Conservation (phyloP, 1,140 invertebrate genomes). For the Leptopilina boulardi region DNA sequence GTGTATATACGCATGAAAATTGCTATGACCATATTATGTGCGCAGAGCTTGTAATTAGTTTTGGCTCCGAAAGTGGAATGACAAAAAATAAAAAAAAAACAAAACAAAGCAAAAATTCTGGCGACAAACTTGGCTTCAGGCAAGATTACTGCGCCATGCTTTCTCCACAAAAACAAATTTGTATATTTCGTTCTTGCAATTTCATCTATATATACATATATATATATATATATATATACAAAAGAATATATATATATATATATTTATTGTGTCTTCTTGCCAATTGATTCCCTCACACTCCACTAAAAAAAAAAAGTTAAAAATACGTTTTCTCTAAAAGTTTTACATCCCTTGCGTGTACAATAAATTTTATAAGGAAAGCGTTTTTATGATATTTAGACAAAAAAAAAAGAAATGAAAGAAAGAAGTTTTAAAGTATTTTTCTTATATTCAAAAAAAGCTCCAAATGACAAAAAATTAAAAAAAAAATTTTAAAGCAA, state of each 20-base stretch:
- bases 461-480: no score
- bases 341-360: no score
- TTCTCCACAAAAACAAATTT: neutral
- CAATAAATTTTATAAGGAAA: no score
- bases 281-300: no score
- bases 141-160: neutral
- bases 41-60: constrained; percentile 17
- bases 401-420: no score
- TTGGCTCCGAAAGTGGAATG: constrained; percentile 4
- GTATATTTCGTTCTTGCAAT: neutral
- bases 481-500: no score
- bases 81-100: no score
- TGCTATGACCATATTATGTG: neutral
- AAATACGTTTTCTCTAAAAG: no score
- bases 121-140: neutral
- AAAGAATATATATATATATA: neutral
- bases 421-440: no score
- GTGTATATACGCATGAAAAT: neutral
- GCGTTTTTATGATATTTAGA: no score
- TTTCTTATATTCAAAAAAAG: no score
- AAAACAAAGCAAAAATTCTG: neutral
- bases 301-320: no score
- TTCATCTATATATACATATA: neutral
- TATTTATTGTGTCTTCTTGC: constrained; percentile 1
- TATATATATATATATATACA: neutral